These are phyloP conservation scores for Pachypeltis micranthus DNA, from an alignment of 1,140 invertebrate genomes.

Conservation along the genomic window DNA sequence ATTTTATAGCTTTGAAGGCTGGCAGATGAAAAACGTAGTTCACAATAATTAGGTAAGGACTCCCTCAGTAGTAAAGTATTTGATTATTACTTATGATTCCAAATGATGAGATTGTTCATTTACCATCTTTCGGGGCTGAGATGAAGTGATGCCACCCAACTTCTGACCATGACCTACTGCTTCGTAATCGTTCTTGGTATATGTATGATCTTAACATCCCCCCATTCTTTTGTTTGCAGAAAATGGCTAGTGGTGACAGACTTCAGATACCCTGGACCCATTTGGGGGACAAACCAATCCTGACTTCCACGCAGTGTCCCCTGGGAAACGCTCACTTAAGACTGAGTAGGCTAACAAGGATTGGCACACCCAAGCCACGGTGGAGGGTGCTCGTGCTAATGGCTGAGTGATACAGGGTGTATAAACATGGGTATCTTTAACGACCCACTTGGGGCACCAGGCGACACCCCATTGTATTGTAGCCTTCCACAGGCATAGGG, in stretches of 20 bases:
- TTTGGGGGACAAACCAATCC: not conserved
- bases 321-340: not conserved
- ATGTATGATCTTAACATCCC: not conserved
- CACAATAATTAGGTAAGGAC: not conserved
- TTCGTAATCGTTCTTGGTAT: no score
- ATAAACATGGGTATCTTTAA: no score
- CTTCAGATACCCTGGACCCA: not conserved
- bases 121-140: slow-evolving; percentile 43
- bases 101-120: slow-evolving; percentile 12
- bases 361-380: no score
- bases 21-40: not conserved
- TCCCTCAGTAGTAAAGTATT: not conserved
- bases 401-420: no score
- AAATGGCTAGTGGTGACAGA: not conserved
- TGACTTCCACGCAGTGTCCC: not conserved
- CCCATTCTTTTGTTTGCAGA: not conserved
- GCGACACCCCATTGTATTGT: no score
- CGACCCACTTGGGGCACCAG: no score
- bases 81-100: not conserved
- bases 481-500: no score
- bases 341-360: no score
- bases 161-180: no score
- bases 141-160: slow-evolving; percentile 38
- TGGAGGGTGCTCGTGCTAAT: no score
- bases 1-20: not conserved